Evolutionary conservation across 2,113 vertebrate species (phyloP), one percentile per base, ranked within the genome.

Genomic region (Caloenas nicobarica): DNA sequence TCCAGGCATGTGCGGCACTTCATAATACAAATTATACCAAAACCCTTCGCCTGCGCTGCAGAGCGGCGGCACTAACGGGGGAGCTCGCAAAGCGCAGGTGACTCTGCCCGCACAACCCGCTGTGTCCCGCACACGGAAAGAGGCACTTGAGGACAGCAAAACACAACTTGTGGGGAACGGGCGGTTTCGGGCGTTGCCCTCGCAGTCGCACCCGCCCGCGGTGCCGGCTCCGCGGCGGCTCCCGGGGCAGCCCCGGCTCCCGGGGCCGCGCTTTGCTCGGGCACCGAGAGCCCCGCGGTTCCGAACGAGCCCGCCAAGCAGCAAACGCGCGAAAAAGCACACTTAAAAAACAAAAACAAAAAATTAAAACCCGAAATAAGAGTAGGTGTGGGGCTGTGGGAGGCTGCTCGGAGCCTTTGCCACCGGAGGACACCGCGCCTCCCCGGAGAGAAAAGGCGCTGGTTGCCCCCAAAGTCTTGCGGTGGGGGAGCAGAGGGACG

Each of bases 321-420:
- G 9, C 11, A 28, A 84, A 18, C 7, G 16, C 44, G 25, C 12
- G 15, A 14, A 19, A 79, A n/a, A 56, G 33, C 42, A 16, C 16
- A 22, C 16, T 46, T 46, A 46, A 18, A 9, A 19, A 44, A 44
- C 17, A 18, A 9, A 19, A 17, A 44, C 17, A 44, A 61, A 26
- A 16, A 29, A 42, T 14, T 8, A 17, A 46, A 46, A 46, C 44
- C 44, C 44, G 18, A 44, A 25, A 24, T 2, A 36, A 9, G 13
- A 28, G 16, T 2, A 13, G 6, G 25, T 4, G 42, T 1, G 13
- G 54, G 22, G 38, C 36, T 13, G 29, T 0, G 26, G 53, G 34
- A 77, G 31, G 64, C 46, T 60, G 64, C 54, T 9, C 22, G 31
- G 44, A 44, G 48, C 2, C 33, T n/a, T 9, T 7, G 38, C 64